Percentiles rank a stretch among this genome's conserved stretches.
Conservation (phyloP, 2,888 invertebrate species). For the Gibbula magus region DNA sequence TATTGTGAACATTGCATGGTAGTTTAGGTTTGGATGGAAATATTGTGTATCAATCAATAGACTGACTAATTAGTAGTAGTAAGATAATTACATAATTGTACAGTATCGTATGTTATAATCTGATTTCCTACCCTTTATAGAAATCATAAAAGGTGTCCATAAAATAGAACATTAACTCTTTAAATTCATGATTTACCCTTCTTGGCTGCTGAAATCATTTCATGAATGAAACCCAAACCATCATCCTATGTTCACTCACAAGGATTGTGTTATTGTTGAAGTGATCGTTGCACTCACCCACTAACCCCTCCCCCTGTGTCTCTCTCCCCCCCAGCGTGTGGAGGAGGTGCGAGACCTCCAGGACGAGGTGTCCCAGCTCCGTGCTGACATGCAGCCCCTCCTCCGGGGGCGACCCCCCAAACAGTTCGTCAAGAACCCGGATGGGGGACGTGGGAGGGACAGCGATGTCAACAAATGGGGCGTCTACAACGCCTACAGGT, state of each 20-base stretch:
- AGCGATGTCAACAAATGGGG: constrained; percentile 64
- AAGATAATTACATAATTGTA: no score
- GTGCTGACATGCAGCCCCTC: constrained; percentile 59
- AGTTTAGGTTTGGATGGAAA: no score
- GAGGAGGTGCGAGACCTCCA: constrained; percentile 67
- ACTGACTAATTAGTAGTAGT: no score
- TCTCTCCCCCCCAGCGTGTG: constrained; percentile 57
- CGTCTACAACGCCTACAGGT: constrained; percentile 70
- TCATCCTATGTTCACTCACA: not conserved
- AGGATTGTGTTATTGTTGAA: not conserved
- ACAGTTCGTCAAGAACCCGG: constrained; percentile 60
- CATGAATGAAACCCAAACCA: not conserved
- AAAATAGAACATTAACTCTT: no score
- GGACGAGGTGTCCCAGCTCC: constrained; percentile 63
- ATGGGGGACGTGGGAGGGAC: constrained; percentile 32
- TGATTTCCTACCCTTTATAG: no score
- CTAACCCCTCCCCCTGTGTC: not conserved
- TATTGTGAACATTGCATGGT: no score
- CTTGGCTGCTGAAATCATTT: not conserved
- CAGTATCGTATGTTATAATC: no score
- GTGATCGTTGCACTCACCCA: not conserved
- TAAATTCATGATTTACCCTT: no score
- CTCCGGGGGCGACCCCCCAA: constrained; percentile 52
- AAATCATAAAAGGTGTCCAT: no score
- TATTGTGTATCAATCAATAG: no score